Percentiles rank a stretch among this genome's conserved stretches.
phyloP scores from a whole-genome alignment of 1,140 invertebrate genomes.

The Macrosteles quadrilineatus region DNA sequence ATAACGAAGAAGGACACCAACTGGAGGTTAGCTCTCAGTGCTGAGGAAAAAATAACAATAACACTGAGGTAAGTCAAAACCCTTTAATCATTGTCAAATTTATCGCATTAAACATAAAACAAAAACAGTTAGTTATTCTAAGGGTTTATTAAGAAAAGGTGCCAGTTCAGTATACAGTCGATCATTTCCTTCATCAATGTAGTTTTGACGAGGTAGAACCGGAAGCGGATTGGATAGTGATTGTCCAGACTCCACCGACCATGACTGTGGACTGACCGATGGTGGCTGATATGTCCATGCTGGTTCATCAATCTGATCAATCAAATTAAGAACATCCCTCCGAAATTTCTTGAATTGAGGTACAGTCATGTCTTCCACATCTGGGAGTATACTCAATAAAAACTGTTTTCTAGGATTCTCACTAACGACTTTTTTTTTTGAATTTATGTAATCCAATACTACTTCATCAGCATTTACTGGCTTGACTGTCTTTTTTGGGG shows the following conservation, averaged over 20 bases:
- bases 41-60: constrained; percentile 14
- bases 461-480: background rate
- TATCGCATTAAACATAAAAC: constrained; percentile 15
- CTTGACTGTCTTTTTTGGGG: constrained; percentile 8
- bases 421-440: constrained; percentile 7
- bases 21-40: constrained; percentile 7
- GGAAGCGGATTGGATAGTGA: too few relatives aligned
- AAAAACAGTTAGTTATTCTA: background rate
- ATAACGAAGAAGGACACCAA: constrained; percentile 19
- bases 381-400: constrained; percentile 5
- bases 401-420: constrained; percentile 12
- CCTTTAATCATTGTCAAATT: constrained; percentile 17
- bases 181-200: too few relatives aligned
- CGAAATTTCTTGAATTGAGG: constrained; percentile 23
- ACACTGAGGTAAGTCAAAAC: constrained; percentile 22
- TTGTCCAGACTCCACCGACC: too few relatives aligned
- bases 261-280: too few relatives aligned
- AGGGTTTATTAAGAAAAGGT: constrained; percentile 23
- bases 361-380: background rate
- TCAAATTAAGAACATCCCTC: constrained; percentile 18
- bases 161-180: constrained; percentile 27
- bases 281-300: constrained; percentile 16
- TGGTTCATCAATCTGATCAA: constrained; percentile 10
- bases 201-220: too few relatives aligned
- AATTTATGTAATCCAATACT: too few relatives aligned